Evolutionary conservation across 2,888 invertebrate genomes (phyloP).

Genomic region (Patella pellucida): DNA sequence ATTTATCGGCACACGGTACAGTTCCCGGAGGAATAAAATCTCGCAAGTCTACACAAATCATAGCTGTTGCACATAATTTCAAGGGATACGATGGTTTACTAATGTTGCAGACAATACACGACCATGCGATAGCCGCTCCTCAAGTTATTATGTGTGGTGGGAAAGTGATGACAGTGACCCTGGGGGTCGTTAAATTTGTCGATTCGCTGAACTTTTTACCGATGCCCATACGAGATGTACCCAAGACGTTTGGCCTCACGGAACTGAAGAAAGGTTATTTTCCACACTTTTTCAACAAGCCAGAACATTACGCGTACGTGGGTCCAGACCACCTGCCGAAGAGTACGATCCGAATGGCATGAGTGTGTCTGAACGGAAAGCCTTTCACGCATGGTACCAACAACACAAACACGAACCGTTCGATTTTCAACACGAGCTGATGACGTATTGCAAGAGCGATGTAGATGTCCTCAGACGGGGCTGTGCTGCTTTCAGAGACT

Average conservation of each 20-base stretch:
- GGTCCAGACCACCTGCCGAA: neutral
- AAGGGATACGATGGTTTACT: neutral
- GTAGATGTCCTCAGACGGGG: no score
- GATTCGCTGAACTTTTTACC: neutral
- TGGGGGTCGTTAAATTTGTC: neutral
- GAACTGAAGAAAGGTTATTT: constrained; percentile 6
- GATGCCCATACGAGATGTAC: neutral
- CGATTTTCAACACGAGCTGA: no score
- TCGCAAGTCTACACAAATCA: neutral
- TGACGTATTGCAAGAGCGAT: no score
- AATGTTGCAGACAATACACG: neutral
- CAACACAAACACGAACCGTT: no score
- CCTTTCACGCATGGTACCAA: no score
- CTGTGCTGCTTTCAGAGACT: no score
- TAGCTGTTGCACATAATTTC: neutral
- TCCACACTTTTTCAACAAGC: neutral
- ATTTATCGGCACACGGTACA: neutral
- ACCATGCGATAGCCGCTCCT: neutral
- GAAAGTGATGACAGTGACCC: neutral
- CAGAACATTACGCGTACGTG: neutral
- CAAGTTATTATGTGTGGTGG: neutral
- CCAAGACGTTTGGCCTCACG: neutral
- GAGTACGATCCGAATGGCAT: no score
- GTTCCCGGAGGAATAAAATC: neutral
- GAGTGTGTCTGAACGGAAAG: no score